phyloP scores from a whole-genome alignment of 2,888 invertebrate species.

The Stramonita haemastoma region DNA sequence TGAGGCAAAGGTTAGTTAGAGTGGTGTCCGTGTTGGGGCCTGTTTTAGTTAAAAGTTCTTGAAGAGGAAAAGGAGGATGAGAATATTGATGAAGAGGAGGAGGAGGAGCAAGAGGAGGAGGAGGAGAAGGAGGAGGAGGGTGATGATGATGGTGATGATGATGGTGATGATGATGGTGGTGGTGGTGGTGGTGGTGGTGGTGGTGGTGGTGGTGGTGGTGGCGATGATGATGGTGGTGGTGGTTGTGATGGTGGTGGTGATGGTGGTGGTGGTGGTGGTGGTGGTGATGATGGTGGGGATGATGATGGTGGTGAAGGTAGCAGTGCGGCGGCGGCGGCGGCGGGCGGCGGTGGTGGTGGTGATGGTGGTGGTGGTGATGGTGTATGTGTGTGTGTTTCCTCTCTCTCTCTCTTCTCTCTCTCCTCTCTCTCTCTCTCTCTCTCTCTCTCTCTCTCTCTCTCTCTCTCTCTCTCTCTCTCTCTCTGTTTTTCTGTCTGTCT shows the following conservation, averaged over 20 bases:
- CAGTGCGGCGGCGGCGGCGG: too few species aligned
- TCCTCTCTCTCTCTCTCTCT: neutral
- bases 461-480: too few species aligned
- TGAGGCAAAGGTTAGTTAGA: too few species aligned
- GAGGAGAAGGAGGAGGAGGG: neutral
- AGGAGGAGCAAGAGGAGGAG: neutral
- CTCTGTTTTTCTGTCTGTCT: neutral
- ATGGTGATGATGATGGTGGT: too few species aligned
- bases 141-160: neutral
- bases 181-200: neutral
- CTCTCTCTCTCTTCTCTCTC: neutral
- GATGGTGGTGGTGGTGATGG: neutral
- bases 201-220: neutral
- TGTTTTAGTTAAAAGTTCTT: neutral
- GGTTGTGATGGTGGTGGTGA: neutral
- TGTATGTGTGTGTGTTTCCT: neutral
- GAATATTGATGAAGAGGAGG: neutral
- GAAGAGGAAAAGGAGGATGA: neutral
- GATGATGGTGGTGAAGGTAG: too few species aligned
- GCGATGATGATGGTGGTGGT: neutral
- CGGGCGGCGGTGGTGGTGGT: neutral
- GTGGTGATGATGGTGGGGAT: too few species aligned
- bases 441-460: neutral
- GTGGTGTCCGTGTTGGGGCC: too few species aligned
- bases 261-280: too few species aligned